Evolutionary conservation across 2,888 invertebrate species (phyloP).

Genomic region (Beris morrisii): DNA sequence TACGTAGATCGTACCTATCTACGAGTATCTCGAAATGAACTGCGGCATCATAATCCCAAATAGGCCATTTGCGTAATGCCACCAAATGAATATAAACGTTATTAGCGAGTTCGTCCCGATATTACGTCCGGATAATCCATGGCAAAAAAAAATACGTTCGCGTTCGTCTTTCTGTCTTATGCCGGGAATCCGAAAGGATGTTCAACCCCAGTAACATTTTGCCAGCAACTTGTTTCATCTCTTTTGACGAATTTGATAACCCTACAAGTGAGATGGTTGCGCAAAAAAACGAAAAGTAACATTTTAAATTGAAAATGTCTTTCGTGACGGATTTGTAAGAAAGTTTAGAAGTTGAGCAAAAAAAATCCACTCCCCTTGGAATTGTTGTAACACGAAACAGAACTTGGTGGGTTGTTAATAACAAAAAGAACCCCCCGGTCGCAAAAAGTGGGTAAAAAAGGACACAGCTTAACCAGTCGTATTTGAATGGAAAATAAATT

Average conservation of each 20-base stretch:
- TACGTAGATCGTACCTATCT: background rate
- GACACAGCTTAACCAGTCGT: no score
- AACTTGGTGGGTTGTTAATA: conserved; percentile 22
- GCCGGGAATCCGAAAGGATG: background rate
- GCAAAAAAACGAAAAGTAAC: conserved; percentile 1
- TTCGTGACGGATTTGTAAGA: conserved; percentile 17
- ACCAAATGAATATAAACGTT: conserved; percentile 34
- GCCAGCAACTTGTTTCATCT: conserved; percentile 17
- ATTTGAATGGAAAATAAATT: no score
- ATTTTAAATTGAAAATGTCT: conserved; percentile 27
- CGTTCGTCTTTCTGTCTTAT: background rate
- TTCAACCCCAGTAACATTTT: conserved; percentile 2
- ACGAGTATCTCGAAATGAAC: conserved; percentile 9
- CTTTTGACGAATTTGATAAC: conserved; percentile 28
- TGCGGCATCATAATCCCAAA: conserved; percentile 14
- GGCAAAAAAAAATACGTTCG: background rate
- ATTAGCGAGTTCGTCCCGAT: conserved; percentile 23
- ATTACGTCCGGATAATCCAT: conserved; percentile 6
- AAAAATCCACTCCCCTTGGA: background rate
- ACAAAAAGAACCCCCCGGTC: background rate
- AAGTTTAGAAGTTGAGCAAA: background rate
- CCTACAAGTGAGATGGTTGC: background rate
- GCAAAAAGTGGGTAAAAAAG: no score
- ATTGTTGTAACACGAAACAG: background rate
- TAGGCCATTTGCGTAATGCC: conserved; percentile 34